Conservation (phyloP, 2,113 vertebrate genomes). For the Takifugu bimaculatus region DNA sequence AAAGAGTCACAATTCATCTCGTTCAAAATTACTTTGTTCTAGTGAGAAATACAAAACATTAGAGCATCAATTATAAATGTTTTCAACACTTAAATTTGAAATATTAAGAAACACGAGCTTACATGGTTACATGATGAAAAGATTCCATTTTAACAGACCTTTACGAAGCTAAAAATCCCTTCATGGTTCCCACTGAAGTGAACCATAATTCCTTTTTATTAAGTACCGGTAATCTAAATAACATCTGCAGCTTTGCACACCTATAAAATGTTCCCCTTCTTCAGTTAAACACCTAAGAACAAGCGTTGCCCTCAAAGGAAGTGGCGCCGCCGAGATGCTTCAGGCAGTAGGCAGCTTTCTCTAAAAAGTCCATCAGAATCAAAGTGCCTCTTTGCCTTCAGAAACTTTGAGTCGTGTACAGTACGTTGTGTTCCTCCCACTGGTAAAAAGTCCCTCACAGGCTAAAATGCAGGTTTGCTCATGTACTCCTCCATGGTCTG, state of each 20-base stretch:
- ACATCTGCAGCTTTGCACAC: neutral
- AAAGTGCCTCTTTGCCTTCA: constrained; percentile 9
- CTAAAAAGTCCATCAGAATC: constrained; percentile 11
- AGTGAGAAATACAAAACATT: neutral
- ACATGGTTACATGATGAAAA: neutral
- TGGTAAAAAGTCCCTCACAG: neutral
- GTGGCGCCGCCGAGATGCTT: constrained; percentile 9
- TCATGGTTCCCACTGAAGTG: neutral
- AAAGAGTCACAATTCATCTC: constrained; percentile 13
- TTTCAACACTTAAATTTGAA: neutral
- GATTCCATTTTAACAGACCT: constrained; percentile 16
- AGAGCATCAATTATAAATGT: neutral
- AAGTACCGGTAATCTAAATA: constrained; percentile 5
- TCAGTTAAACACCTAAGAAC: constrained; percentile 10
- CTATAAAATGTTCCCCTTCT: neutral
- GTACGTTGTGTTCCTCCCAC: constrained; percentile 13
- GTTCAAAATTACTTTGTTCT: constrained; percentile 1
- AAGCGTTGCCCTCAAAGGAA: constrained; percentile 8
- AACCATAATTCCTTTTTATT: neutral
- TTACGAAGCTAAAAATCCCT: constrained; percentile 16
- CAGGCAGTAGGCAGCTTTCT: constrained; percentile 17
- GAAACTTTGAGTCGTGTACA: constrained; percentile 26
- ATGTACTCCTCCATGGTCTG: constrained; percentile 81
- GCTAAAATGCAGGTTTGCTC: constrained; percentile 79
- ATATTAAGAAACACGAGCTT: neutral